A percentile compares a stretch with the other conserved stretches of the same genome.
phyloP scores from a whole-genome alignment of 2,888 invertebrate genomes.

The Lasioglossum figueresi region DNA sequence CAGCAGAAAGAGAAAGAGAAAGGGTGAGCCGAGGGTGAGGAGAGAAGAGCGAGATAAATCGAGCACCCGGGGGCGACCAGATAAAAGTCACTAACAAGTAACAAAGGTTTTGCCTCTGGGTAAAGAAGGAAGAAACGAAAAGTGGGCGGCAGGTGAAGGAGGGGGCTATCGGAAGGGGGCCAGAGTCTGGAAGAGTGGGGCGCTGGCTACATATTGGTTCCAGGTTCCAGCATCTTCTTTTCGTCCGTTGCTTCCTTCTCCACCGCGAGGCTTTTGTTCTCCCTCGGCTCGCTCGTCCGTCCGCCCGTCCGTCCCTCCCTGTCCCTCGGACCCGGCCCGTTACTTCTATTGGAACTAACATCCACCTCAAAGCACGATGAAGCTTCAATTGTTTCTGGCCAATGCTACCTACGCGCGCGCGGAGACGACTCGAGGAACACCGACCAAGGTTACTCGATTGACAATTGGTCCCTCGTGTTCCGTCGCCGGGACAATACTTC shows the following conservation, averaged over 20 bases:
- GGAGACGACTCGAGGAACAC: conserved; percentile 40
- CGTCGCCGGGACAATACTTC: conserved; percentile 2
- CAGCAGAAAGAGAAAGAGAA: not conserved
- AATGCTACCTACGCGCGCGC: conserved; percentile 6
- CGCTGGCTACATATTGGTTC: conserved; percentile 74
- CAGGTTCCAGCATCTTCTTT: conserved; percentile 73
- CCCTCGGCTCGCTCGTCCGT: conserved; percentile 43
- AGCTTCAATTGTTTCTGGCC: conserved; percentile 65
- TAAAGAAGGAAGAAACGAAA: conserved; percentile 55
- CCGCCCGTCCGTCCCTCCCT: conserved; percentile 19
- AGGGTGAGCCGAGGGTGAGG: conserved; percentile 22
- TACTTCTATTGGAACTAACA: conserved; percentile 35
- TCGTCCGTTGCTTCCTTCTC: conserved; percentile 68
- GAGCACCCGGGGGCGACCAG: conserved; percentile 73
- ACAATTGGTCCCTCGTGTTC: conserved; percentile 36
- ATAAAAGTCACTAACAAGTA: conserved; percentile 82
- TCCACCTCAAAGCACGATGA: conserved; percentile 48
- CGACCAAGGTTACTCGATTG: conserved; percentile 62
- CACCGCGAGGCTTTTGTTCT: conserved; percentile 65
- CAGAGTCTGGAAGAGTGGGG: conserved; percentile 66
- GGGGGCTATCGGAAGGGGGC: conserved; percentile 2
- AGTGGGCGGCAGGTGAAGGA: conserved; percentile 52
- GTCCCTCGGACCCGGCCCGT: conserved; percentile 20
- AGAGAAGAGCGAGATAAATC: conserved; percentile 75
- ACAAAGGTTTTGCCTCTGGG: conserved; percentile 74